phyloP scores from a whole-genome alignment of 1,140 invertebrate genomes.

The Danaus plexippus region DNA sequence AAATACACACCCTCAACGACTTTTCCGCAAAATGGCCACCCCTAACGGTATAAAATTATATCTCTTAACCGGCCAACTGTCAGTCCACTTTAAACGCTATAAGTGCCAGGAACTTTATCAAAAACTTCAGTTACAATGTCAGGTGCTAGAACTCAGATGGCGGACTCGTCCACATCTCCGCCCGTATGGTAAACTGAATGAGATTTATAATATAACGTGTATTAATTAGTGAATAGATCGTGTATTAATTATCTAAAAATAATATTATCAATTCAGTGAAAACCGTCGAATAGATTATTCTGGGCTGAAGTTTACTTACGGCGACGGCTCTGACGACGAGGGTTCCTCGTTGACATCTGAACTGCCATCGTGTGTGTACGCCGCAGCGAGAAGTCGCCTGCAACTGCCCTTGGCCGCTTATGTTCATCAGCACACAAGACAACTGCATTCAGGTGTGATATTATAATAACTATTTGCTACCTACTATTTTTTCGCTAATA shows the following conservation, averaged over 20 bases:
- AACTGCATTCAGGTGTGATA: slow-evolving; percentile 45
- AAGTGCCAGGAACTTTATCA: slow-evolving; percentile 14
- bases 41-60: slow-evolving; percentile 54
- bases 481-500: neutral
- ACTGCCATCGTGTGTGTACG: slow-evolving; percentile 79
- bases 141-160: slow-evolving; percentile 49
- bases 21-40: slow-evolving; percentile 37
- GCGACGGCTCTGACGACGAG: slow-evolving; percentile 55
- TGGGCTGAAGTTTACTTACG: slow-evolving; percentile 54
- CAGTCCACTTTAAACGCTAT: slow-evolving; percentile 30
- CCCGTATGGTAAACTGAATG: slow-evolving; percentile 40
- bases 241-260: slow-evolving; percentile 9
- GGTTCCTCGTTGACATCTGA: slow-evolving; percentile 54
- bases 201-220: slow-evolving; percentile 1
- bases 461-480: neutral
- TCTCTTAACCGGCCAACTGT: slow-evolving; percentile 23
- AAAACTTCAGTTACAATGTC: slow-evolving; percentile 36
- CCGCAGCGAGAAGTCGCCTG: slow-evolving; percentile 64
- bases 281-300: slow-evolving; percentile 52
- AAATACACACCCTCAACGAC: slow-evolving; percentile 7
- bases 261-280: slow-evolving; percentile 30
- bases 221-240: slow-evolving; percentile 1
- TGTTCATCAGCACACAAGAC: slow-evolving; percentile 56
- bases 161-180: slow-evolving; percentile 58
- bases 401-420: slow-evolving; percentile 64